Evolutionary conservation across 2,888 invertebrate species (phyloP).

Genomic region (Galerucella pusilla): DNA sequence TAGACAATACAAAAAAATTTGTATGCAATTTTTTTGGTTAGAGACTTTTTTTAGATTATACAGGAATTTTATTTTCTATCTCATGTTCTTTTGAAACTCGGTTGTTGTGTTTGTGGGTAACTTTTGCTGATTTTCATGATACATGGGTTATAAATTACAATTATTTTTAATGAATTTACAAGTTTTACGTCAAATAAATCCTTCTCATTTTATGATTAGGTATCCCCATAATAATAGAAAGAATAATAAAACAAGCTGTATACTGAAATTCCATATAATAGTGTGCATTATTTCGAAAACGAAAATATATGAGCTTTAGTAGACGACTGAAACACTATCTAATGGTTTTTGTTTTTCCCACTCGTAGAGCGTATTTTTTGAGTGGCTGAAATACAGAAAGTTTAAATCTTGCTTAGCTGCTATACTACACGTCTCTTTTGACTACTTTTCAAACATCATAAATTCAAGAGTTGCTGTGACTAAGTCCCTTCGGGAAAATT

Average conservation of each 20-base stretch:
- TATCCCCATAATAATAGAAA: neutral
- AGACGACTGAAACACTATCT: neutral
- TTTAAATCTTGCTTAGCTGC: constrained; percentile 1
- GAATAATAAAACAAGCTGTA: neutral
- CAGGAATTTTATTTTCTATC: no score
- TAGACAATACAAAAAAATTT: no score
- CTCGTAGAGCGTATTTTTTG: neutral
- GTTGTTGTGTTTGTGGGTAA: no score
- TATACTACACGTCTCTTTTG: neutral
- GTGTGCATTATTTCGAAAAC: neutral
- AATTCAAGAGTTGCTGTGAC: neutral
- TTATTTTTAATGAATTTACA: no score
- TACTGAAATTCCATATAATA: neutral
- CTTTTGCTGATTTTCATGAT: no score
- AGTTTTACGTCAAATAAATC: neutral
- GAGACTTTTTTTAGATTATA: no score
- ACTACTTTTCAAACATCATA: neutral
- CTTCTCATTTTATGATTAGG: neutral
- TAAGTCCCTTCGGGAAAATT: neutral
- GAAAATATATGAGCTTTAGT: neutral
- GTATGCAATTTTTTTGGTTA: no score
- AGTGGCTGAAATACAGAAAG: neutral
- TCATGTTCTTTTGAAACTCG: no score
- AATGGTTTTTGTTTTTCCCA: constrained; percentile 6
- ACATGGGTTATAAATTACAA: no score